Evolutionary conservation across 2,113 vertebrate species (phyloP).

Genomic region (Catharus minimus): DNA sequence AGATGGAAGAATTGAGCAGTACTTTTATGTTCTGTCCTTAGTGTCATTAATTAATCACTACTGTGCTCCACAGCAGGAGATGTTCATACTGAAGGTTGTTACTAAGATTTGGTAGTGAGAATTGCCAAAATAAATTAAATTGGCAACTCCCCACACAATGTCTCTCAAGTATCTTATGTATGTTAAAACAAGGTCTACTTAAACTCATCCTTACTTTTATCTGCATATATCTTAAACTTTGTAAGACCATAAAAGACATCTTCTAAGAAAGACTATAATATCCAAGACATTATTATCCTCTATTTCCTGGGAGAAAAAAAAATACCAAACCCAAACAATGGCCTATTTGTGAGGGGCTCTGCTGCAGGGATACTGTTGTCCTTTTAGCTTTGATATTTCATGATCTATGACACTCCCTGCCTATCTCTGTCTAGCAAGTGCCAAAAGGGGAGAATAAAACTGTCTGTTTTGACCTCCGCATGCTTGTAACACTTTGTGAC

Average conservation of each 20-base stretch:
- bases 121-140: background rate
- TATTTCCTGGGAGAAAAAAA: background rate
- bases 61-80: background rate
- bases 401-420: background rate
- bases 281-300: background rate
- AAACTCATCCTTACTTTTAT: background rate
- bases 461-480: conserved; percentile 10
- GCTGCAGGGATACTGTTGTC: background rate
- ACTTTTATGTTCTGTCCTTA: background rate
- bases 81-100: background rate
- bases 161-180: background rate
- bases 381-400: background rate
- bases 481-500: background rate
- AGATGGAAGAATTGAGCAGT: background rate
- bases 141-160: background rate
- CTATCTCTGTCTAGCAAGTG: background rate
- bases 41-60: background rate
- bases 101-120: background rate
- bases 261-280: background rate
- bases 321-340: background rate
- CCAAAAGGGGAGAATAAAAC: conserved; percentile 8
- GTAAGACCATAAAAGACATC: background rate
- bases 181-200: background rate
- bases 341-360: background rate
- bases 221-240: background rate